phyloP scores from a whole-genome alignment of 2,113 vertebrate genomes.

The Nesospiza acunhae region DNA sequence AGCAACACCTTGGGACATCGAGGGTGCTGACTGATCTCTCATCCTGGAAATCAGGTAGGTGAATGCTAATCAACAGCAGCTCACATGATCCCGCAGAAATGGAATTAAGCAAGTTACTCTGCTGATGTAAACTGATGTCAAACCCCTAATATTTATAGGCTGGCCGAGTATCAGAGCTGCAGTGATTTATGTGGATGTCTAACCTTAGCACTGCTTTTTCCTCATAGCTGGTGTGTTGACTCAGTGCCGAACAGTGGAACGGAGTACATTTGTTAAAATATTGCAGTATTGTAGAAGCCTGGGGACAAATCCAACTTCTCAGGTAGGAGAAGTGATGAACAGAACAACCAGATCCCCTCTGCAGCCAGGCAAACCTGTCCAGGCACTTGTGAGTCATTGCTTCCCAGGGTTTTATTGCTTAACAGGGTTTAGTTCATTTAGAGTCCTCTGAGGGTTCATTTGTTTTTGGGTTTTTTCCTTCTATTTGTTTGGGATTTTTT shows the following conservation, averaged over 20 bases:
- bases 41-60: not conserved
- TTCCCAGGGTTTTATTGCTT: not conserved
- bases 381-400: not conserved
- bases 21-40: not conserved
- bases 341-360: not conserved
- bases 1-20: accelerated
- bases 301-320: not conserved
- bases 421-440: not conserved
- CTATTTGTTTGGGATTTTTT: not conserved
- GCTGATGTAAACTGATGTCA: constrained; percentile 37
- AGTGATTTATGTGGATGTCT: not conserved
- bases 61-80: not conserved
- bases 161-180: not conserved
- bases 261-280: not conserved
- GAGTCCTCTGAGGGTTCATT: not conserved
- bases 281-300: not conserved
- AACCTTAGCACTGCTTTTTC: not conserved
- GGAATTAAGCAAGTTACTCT: not conserved
- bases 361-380: not conserved
- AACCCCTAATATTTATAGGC: not conserved
- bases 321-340: not conserved
- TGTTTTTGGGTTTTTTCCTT: not conserved
- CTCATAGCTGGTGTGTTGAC: not conserved
- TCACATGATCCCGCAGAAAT: not conserved
- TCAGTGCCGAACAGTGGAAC: not conserved